Percentiles rank a stretch among this genome's conserved stretches.
Evolutionary conservation across 2,888 invertebrate species (phyloP).

Genomic region (Rotaria sp.): DNA sequence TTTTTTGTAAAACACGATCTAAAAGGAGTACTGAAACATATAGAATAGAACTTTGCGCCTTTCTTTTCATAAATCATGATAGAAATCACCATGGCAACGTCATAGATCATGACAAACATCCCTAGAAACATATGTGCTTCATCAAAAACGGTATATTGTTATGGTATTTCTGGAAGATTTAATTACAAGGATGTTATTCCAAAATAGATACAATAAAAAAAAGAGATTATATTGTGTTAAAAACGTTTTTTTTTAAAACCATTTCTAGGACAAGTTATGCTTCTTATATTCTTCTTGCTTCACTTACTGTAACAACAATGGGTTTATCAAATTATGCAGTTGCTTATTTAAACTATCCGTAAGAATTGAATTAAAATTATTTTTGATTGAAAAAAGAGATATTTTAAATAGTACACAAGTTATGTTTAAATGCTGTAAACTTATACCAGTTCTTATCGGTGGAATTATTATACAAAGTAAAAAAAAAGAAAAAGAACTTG

Average conservation of each 20-base stretch:
- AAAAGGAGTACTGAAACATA: too few species aligned
- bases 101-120: too few species aligned
- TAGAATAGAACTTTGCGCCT: too few species aligned
- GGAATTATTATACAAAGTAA: constrained; percentile 78
- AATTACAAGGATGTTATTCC: too few species aligned
- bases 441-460: constrained; percentile 87
- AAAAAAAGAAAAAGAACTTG: background rate
- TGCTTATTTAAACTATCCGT: constrained; percentile 77
- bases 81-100: too few species aligned
- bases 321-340: constrained; percentile 86
- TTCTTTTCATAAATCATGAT: too few species aligned
- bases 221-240: too few species aligned
- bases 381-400: background rate
- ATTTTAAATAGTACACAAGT: constrained; percentile 71
- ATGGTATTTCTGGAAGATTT: too few species aligned
- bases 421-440: constrained; percentile 92
- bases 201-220: too few species aligned
- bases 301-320: constrained; percentile 89
- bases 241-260: background rate
- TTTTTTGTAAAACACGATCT: background rate
- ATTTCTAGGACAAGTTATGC: constrained; percentile 30
- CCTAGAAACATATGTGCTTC: too few species aligned
- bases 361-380: background rate
- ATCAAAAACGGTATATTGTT: too few species aligned
- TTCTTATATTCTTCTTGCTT: constrained; percentile 57